Conservation (phyloP, 2,888 invertebrate genomes). For the Scaptomyza cyrtandrae region DNA sequence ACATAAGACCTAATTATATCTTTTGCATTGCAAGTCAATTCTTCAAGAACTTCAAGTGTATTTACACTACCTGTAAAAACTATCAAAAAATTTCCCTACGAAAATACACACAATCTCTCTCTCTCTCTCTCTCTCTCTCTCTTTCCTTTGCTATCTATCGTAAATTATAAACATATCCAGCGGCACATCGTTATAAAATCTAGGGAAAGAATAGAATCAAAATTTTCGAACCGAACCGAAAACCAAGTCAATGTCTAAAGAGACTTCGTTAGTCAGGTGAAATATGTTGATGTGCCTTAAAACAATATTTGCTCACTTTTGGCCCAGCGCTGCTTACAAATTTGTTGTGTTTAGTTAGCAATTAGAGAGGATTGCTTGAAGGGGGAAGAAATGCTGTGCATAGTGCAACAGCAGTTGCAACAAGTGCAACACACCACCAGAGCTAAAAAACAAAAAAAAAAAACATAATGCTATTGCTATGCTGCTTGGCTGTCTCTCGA, state of each 20-base stretch:
- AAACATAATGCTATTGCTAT: conserved; percentile 29
- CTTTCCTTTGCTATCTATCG: conserved; percentile 34
- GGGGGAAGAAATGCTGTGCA: not conserved
- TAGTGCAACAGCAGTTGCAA: conserved; percentile 23
- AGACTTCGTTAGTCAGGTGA: conserved; percentile 61
- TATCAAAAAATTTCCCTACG: conserved; percentile 30
- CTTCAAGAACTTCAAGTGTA: conserved; percentile 21
- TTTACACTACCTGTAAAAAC: conserved; percentile 31
- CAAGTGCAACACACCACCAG: conserved; percentile 22
- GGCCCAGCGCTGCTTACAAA: conserved; percentile 34
- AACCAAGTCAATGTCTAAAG: conserved; percentile 27
- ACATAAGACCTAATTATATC: not conserved
- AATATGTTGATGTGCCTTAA: conserved; percentile 76
- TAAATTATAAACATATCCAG: conserved; percentile 77
- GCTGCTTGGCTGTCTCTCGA: conserved; percentile 32
- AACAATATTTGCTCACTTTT: conserved; percentile 71
- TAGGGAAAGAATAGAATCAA: conserved; percentile 43
- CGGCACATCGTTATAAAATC: conserved; percentile 69
- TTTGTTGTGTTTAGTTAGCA: conserved; percentile 70
- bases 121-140: not conserved
- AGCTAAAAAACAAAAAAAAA: conserved; percentile 3
- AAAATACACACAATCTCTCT: conserved; percentile 19
- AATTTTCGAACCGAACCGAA: conserved; percentile 6
- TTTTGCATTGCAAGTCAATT: conserved; percentile 6
- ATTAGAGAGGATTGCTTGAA: conserved; percentile 50